Base-by-base conservation (phyloP, 2,113 vertebrate species). In the Colius striatus region DNA sequence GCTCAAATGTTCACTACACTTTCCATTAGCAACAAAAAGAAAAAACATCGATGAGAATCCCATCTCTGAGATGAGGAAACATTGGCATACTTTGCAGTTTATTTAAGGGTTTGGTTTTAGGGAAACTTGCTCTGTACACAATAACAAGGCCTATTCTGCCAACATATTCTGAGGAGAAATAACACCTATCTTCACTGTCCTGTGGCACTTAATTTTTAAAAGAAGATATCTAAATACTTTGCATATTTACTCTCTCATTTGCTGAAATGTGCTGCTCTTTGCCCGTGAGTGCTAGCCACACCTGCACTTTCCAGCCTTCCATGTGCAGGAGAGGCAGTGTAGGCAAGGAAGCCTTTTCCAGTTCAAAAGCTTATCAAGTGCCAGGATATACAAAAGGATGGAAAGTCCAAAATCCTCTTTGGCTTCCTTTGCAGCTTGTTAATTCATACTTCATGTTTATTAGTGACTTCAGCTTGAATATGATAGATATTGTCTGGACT, bases 91-190 rank as follows among this genome's bases (percentile, higher is more conserved):
- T 76, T 51, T 66, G 67, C 22, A 55, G 43, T 23, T 82, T 60
- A 63, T 63, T 84, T 72, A 63, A 89, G 23, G 17, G 26, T 85
- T 70, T 81, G 34, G 47, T 58, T 92, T 92, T 90, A 80, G 71
- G 34, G 51, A 80, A 82, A 30, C 55, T 72, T 65, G n/a, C 25
- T 36, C 55, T 85, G 43, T 80, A 54, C 36, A 36, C 26, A 60
- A 8, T 51, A 73, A 74, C 26, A 27, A 16, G 34, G 5, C 19
- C 60, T 84, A 23, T 21, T 34, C 17, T 85, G 72, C 75, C 72
- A 92, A 26, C 21, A 27, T 26, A 34, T n/a, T 76, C 58, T 73
- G 38, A 81, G 48, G 10, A 53, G 51, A 92, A 84, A 41, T 61
- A 48, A 30, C 13, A 60, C 32, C 26, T 54, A 12, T 50, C 60